phyloP scores from a whole-genome alignment of 1,140 invertebrate genomes.

The Pseudomyrmex flavicornis region DNA sequence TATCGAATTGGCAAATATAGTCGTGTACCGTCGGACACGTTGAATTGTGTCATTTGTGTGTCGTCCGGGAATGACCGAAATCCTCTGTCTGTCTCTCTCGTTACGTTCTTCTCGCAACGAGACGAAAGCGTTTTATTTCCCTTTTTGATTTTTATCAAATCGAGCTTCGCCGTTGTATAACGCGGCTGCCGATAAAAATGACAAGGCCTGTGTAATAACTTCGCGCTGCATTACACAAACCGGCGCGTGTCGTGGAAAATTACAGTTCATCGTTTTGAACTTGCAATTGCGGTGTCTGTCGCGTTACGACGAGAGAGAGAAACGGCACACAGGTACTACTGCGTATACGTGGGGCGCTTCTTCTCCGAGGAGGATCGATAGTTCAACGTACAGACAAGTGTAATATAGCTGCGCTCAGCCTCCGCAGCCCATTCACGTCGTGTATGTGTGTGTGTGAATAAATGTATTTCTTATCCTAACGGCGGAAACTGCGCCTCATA shows the following conservation, averaged over 20 bases:
- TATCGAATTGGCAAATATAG: conserved; percentile 10
- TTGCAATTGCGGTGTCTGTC: conserved; percentile 29
- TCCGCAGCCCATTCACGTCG: conserved; percentile 47
- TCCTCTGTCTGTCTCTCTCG: background rate
- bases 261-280: conserved; percentile 14
- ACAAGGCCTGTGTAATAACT: conserved; percentile 18
- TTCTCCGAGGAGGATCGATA: conserved; percentile 80
- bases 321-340: background rate
- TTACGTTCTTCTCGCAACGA: no score
- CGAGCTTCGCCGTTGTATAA: background rate
- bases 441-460: background rate
- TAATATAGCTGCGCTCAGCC: conserved; percentile 65
- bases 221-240: conserved; percentile 5
- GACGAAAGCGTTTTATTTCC: background rate
- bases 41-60: conserved; percentile 20
- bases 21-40: background rate
- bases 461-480: conserved; percentile 8
- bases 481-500: background rate
- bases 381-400: conserved; percentile 83
- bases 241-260: conserved; percentile 36
- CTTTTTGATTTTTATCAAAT: conserved; percentile 22
- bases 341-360: conserved; percentile 49
- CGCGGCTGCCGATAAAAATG: conserved; percentile 29
- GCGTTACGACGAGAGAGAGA: background rate
- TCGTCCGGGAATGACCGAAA: background rate